Evolutionary conservation across 2,888 invertebrate genomes (phyloP), one percentile per base, ranked within the genome.

Genomic region (Pantelozetes paolii): DNA sequence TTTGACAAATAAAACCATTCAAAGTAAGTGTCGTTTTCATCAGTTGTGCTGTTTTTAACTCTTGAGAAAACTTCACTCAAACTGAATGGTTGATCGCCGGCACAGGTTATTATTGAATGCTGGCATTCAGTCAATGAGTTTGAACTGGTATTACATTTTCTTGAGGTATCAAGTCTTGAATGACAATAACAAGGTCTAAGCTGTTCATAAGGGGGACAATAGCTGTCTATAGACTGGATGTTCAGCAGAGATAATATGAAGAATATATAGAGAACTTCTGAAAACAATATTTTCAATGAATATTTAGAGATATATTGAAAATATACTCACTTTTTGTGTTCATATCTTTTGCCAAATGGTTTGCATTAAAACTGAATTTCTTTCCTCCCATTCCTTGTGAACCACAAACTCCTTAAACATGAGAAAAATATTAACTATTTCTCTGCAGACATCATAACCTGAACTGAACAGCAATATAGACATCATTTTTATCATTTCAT

Each of bases 1-100:
- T 74, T 71, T 5, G 71, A 62, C 57, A 74, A 45, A 48, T 74
- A 74, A 40, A 74, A 62, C 74, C 74, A 74, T 32, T 74, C 57
- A 20, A 74, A 74, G 8, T 62, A 26, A 11, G 20, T 42, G 26
- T 36, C 1, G 1, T 40, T 18, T 11, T 40, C 69, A 15, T 45
- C 45, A 9, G 3, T 5, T 15, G 26, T 45, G 15, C 28, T 45
- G 3, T 23, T 2, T 3, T 18, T 30, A 15, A 69, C 36, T 26
- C 26, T 26, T 20, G 40, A 42, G 20, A 69, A 69, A 1, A 42
- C 28, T 15, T 69, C 45, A 18, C 26, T 69, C 8, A 69, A 40
- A 69, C 42, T 69, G 0, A 69, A 26, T 6, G 26, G 69, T 69
- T 69, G 69, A 69, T 69, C 42, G 9, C 69, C 69, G 26, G 69